Evolutionary conservation across 1,140 invertebrate species (phyloP).

Genomic region (Pachyrhynchus sulphureomaculatus): DNA sequence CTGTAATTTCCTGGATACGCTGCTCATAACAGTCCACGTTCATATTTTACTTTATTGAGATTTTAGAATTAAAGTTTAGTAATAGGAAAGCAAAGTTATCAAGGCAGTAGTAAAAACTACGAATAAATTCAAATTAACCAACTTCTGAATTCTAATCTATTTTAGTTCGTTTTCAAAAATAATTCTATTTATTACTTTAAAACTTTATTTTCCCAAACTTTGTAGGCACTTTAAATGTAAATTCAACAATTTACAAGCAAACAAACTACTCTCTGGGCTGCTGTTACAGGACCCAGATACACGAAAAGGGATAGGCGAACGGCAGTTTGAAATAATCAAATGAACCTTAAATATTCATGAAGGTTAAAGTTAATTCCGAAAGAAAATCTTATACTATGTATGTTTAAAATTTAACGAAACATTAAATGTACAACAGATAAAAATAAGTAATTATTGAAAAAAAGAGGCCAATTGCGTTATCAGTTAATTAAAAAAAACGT

Average conservation of each 20-base stretch:
- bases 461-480: too few relatives aligned
- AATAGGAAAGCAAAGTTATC: too few relatives aligned
- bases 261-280: conserved; percentile 12
- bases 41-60: too few relatives aligned
- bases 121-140: background rate
- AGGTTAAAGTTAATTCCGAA: conserved; percentile 17
- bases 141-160: background rate
- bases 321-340: conserved; percentile 25
- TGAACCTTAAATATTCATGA: conserved; percentile 27
- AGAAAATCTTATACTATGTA: conserved; percentile 9
- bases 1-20: too few relatives aligned
- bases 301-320: conserved; percentile 21
- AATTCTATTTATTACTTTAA: conserved; percentile 17
- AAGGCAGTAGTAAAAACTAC: too few relatives aligned
- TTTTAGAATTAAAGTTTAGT: too few relatives aligned
- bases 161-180: background rate
- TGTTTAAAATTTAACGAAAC: too few relatives aligned
- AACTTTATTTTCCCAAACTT: conserved; percentile 19
- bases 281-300: conserved; percentile 14
- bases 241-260: conserved; percentile 27
- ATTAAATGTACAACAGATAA: too few relatives aligned
- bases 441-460: too few relatives aligned
- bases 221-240: conserved; percentile 16
- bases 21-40: too few relatives aligned
- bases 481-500: too few relatives aligned